phyloP scores from a whole-genome alignment of 1,140 invertebrate species.

The Steinernema feltiae region DNA sequence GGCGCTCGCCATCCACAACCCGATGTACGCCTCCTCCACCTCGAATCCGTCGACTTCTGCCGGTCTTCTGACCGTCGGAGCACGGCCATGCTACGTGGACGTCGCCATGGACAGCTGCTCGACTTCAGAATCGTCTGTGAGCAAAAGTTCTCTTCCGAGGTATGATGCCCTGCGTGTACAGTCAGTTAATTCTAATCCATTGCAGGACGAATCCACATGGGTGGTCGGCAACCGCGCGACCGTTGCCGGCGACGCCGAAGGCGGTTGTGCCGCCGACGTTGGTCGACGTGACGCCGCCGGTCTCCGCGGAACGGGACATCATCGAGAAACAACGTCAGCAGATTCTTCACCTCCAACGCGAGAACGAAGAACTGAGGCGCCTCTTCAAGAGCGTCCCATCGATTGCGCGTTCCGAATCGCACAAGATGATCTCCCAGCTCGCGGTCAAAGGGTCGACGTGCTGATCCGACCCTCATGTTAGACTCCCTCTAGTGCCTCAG shows the following conservation, averaged over 20 bases:
- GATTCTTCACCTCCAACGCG: slow-evolving; percentile 32
- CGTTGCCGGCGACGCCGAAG: slow-evolving; percentile 16
- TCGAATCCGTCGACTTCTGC: slow-evolving; percentile 11
- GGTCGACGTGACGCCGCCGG: not conserved
- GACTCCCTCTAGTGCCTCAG: slow-evolving; percentile 9
- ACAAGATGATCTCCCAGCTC: slow-evolving; percentile 19
- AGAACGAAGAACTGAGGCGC: slow-evolving; percentile 30
- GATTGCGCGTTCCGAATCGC: slow-evolving; percentile 16
- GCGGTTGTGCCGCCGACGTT: not conserved
- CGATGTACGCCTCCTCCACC: slow-evolving; percentile 23
- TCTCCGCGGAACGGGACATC: slow-evolving; percentile 16
- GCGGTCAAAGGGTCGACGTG: not conserved
- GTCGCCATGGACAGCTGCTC: not conserved
- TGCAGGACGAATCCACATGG: slow-evolving; percentile 24
- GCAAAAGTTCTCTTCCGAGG: not conserved
- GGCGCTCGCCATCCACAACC: slow-evolving; percentile 32
- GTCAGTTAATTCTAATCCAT: too few relatives aligned
- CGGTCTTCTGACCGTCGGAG: not conserved
- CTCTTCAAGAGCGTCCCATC: not conserved
- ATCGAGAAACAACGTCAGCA: slow-evolving; percentile 38
- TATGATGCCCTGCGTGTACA: too few relatives aligned
- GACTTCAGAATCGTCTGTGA: not conserved
- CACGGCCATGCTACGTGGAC: slow-evolving; percentile 1
- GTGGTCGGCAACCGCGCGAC: slow-evolving; percentile 18
- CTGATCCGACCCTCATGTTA: not conserved